Base-by-base conservation (phyloP, 2,888 invertebrate species). In the Eumacrocentrus americanus region DNA sequence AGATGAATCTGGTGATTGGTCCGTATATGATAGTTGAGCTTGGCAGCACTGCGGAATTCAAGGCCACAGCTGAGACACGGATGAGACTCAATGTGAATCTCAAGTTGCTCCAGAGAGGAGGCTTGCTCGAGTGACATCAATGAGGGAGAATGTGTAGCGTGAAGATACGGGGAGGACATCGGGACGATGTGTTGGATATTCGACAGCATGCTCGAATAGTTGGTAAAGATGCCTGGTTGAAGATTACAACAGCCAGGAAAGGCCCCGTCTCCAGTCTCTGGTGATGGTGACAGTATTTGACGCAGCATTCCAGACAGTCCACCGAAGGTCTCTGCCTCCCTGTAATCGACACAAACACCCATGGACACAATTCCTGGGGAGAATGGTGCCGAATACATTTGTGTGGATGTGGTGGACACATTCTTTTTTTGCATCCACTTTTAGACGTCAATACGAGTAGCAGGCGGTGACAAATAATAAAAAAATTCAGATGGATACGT, bases 221-320 rank as follows among this genome's bases (percentile, higher is more conserved):
- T 77, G 60, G 72, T 65, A 56, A 70, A 76, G 63, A 77, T 71
- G n/a, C 67, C 61, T 47, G 72, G 73, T 38, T 72, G 74, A 7
- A 75, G 63, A 61, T 72, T 74, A 65, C 69, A 75, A 63, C 67
- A 71, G 61, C 67, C 64, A 12, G 65, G 51, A 40, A 68, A 67
- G 42, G 62, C 62, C 56, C 67, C 67, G 25, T 78, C 78, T 14
- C 71, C 74, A 60, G 71, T 74, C 68, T 78, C 78, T 57, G 80
- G 76, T 53, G 79, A 76, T 16, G 80, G 80, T 55, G 80, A 80
- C 16, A 80, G 73, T 61, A 80, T 80, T 63, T 80, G 80, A 53
- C 80, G 79, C 64, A 80, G 75, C 80, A 80, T 80, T 65, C 80
- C 80, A 25, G 80, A 80, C 56, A 80, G 75, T 69, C 80, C 80